A percentile compares a stretch with the other conserved stretches of the same genome.
Evolutionary conservation across 2,797 vertebrate species (phyloP).

Genomic region (Limnodromus scolopaceus): DNA sequence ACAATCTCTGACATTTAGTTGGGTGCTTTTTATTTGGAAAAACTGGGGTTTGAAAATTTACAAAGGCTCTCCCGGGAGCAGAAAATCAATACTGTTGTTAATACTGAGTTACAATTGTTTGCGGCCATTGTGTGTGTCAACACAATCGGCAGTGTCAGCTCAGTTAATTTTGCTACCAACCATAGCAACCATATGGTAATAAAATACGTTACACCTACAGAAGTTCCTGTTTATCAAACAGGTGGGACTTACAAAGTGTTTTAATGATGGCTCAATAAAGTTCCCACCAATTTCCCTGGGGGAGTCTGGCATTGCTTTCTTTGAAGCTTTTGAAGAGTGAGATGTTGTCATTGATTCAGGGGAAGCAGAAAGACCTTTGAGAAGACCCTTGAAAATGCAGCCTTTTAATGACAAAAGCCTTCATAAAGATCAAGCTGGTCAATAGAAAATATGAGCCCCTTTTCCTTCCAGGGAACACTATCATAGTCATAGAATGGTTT

Average conservation of each 20-base stretch:
- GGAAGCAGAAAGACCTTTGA: not conserved
- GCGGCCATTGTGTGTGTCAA: not conserved
- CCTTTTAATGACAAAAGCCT: not conserved
- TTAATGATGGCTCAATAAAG: not conserved
- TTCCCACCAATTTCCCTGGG: not conserved
- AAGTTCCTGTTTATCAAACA: not conserved
- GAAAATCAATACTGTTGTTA: conserved; percentile 33
- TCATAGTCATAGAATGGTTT: not conserved
- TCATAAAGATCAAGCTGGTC: not conserved
- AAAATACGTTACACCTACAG: not conserved
- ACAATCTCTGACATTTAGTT: not conserved
- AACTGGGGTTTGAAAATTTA: not conserved
- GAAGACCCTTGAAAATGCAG: not conserved
- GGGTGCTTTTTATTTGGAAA: not conserved
- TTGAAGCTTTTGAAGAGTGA: not conserved
- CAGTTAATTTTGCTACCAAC: conserved; percentile 23
- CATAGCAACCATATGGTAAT: not conserved
- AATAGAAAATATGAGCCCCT: not conserved
- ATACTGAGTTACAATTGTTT: not conserved
- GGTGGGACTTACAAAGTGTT: conserved; percentile 4
- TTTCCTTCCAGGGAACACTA: not conserved
- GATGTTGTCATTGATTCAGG: not conserved
- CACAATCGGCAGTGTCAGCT: not conserved
- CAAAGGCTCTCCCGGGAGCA: not conserved
- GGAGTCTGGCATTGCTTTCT: not conserved